Percentiles rank a stretch among this genome's conserved stretches.
Evolutionary conservation across 2,113 vertebrate genomes (phyloP).

Genomic region (Coturnix japonica): DNA sequence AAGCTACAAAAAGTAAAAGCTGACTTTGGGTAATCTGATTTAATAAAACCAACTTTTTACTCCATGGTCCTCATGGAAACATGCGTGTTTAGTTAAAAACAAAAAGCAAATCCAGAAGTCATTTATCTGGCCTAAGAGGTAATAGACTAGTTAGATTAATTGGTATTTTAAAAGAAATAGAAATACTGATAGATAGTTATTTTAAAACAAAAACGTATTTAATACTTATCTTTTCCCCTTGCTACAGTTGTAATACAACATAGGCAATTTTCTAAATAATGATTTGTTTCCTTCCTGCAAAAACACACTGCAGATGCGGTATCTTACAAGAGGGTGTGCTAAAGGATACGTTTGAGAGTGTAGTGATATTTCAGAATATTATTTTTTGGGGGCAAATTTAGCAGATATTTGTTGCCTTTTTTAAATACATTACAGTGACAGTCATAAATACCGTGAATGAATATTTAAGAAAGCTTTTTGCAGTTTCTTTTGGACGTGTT

Average conservation of each 20-base stretch:
- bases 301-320: neutral
- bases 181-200: neutral
- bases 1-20: neutral
- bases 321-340: neutral
- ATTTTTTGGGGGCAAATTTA: neutral
- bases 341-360: neutral
- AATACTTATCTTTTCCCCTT: fast-evolving
- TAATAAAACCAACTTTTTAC: neutral
- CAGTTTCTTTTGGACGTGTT: neutral
- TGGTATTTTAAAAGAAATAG: neutral
- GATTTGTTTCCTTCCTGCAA: neutral
- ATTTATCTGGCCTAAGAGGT: neutral
- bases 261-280: neutral
- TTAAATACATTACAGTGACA: neutral
- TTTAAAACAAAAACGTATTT: neutral
- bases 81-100: neutral
- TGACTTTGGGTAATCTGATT: neutral
- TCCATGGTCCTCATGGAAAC: neutral
- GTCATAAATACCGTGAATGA: neutral
- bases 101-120: neutral
- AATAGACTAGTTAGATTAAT: neutral
- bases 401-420: neutral
- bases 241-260: neutral
- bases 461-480: neutral
- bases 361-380: neutral